Evolutionary conservation across 2,888 invertebrate genomes (phyloP), one percentile per base, ranked within the genome.

Genomic region (Athalia cordata): DNA sequence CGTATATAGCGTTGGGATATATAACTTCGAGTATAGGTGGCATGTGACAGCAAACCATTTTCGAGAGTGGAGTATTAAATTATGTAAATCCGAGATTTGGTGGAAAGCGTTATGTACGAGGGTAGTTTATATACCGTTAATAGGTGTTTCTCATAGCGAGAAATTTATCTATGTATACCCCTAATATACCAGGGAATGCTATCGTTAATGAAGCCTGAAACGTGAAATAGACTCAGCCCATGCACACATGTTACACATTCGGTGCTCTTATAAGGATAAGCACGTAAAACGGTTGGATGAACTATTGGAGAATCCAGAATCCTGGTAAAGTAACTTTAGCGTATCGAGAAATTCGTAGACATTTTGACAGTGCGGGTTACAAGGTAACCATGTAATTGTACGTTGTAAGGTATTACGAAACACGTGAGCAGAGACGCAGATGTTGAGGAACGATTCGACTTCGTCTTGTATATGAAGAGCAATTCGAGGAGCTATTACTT

Each of bases 401-500:
- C 62, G 62, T 8, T 4, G 15, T 3, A 55, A 4, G 13, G 52
- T 11, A 29, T 52, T 52, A 43, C 52, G 68, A 52, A 8, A 11
- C 52, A 11, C 59, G 45, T 52, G 29, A 72, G 57, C 64, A 8
- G 64, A 45, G 57, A 59, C 47, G 50, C 61, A 62, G n/a, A 7
- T 62, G 62, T 62, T 29, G 55, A 50, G 9, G 45, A 62, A 50
- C 13, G 50, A 45, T 62, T 64, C 62, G 29, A 52, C 49, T 55
- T 49, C 15, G 50, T 52, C 15, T 68, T 9, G 62, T 45, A 49
- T 62, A 50, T 52, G 75, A 49, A 75, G 62, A 62, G 75, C 75
- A 62, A 75, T 75, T 75, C 59, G 49, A 50, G 62, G 29, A 62
- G 62, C 61, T 75, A 62, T 75, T 64, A 75, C 75, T 75, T 75